phyloP scores from a whole-genome alignment of 2,113 vertebrate species.

The Herpailurus yagouaroundi region DNA sequence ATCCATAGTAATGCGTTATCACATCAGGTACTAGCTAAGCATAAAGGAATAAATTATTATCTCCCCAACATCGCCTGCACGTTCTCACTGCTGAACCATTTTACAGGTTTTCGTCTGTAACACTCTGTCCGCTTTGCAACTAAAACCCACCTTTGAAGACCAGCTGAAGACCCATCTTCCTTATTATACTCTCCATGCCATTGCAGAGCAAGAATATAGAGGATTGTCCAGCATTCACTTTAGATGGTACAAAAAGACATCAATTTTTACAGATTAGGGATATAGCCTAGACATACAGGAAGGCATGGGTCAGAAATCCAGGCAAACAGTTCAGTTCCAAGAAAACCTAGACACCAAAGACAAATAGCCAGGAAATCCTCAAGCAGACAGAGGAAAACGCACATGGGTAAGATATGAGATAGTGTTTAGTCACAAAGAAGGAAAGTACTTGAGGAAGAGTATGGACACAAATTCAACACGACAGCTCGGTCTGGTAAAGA shows the following conservation, averaged over 20 bases:
- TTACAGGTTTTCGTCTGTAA: background rate
- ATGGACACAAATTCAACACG: background rate
- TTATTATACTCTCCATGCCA: background rate
- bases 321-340: background rate
- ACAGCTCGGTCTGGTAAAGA: background rate
- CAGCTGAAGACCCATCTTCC: background rate
- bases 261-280: background rate
- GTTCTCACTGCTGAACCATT: background rate
- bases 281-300: background rate
- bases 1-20: background rate
- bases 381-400: background rate
- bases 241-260: background rate
- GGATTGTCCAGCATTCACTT: background rate
- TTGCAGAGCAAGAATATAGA: background rate
- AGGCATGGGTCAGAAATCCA: background rate
- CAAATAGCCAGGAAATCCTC: background rate
- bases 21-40: background rate
- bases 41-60: background rate
- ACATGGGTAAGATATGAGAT: background rate
- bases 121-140: background rate
- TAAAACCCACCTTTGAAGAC: background rate
- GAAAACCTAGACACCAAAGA: background rate
- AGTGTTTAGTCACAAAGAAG: background rate
- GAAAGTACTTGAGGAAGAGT: background rate
- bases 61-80: background rate